These are phyloP conservation scores for Aleiodes testaceus DNA, from an alignment of 2,888 invertebrate species.

Conservation along the genomic window DNA sequence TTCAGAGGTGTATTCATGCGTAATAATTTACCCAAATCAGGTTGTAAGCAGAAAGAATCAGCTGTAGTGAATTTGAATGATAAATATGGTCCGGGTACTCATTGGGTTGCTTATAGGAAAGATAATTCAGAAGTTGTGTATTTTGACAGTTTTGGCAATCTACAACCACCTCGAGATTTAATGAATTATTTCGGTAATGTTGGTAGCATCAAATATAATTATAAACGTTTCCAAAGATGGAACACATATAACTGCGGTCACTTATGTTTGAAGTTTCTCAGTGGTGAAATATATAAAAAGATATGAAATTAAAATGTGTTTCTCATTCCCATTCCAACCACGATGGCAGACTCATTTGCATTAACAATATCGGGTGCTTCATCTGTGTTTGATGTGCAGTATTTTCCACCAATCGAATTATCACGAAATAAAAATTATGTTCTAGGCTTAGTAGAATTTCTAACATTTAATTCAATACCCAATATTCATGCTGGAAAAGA, in stretches of 20 bases:
- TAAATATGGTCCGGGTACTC: conserved; percentile 37
- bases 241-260: not conserved
- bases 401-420: conserved; percentile 56
- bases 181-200: conserved; percentile 42
- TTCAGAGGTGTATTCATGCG: conserved; percentile 62
- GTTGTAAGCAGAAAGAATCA: conserved; percentile 21
- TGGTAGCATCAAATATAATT: not conserved
- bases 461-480: conserved; percentile 58
- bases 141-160: conserved; percentile 67
- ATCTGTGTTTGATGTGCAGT: conserved; percentile 53
- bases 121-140: conserved; percentile 58
- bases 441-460: conserved; percentile 58
- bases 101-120: conserved; percentile 67
- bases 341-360: conserved; percentile 53
- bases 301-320: not conserved
- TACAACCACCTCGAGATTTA: conserved; percentile 60
- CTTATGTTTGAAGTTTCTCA: not conserved
- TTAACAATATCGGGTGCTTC: conserved; percentile 55
- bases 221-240: not conserved
- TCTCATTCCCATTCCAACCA: not conserved
- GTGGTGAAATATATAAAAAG: not conserved
- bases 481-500: conserved; percentile 53
- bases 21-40: conserved; percentile 40
- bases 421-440: conserved; percentile 52
- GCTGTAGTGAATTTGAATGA: conserved; percentile 34